These are phyloP conservation scores for Vanacampus margaritifer DNA, from an alignment of 2,113 vertebrate genomes.

Conservation along the genomic window DNA sequence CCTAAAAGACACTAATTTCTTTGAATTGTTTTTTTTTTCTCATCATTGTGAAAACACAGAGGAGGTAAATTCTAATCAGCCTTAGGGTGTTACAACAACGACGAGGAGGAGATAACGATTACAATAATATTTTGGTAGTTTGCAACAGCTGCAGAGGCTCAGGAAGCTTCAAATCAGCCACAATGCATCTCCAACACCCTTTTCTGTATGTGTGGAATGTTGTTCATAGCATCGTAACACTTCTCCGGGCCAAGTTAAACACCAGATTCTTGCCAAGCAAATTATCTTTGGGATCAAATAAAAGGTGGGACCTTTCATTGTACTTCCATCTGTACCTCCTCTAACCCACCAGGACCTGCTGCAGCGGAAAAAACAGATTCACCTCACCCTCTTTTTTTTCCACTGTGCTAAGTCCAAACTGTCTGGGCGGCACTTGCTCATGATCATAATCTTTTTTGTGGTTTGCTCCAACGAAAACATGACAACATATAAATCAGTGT, in stretches of 20 bases:
- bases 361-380: slow-evolving; percentile 58
- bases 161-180: slow-evolving; percentile 48
- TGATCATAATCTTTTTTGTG: slow-evolving; percentile 39
- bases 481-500: slow-evolving; percentile 56
- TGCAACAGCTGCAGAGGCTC: slow-evolving; percentile 47
- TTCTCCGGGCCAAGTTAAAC: slow-evolving; percentile 58
- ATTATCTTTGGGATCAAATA: slow-evolving; percentile 59
- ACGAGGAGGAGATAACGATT: slow-evolving; percentile 20
- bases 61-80: slow-evolving; percentile 27
- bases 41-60: slow-evolving; percentile 1
- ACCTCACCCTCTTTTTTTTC: slow-evolving; percentile 38
- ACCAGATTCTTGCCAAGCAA: slow-evolving; percentile 63
- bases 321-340: slow-evolving; percentile 41
- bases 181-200: slow-evolving; percentile 36
- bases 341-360: slow-evolving; percentile 42
- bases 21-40: slow-evolving; percentile 18
- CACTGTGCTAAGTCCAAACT: slow-evolving; percentile 12
- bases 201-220: slow-evolving; percentile 38
- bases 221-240: slow-evolving; percentile 32
- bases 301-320: slow-evolving; percentile 49
- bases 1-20: slow-evolving; percentile 34
- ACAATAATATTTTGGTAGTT: slow-evolving; percentile 29
- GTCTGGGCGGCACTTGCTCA: slow-evolving; percentile 15
- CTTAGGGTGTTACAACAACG: slow-evolving; percentile 22
- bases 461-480: slow-evolving; percentile 71